Evolutionary conservation across 2,888 invertebrate genomes (phyloP).

Genomic region (Ptychoptera contaminata): DNA sequence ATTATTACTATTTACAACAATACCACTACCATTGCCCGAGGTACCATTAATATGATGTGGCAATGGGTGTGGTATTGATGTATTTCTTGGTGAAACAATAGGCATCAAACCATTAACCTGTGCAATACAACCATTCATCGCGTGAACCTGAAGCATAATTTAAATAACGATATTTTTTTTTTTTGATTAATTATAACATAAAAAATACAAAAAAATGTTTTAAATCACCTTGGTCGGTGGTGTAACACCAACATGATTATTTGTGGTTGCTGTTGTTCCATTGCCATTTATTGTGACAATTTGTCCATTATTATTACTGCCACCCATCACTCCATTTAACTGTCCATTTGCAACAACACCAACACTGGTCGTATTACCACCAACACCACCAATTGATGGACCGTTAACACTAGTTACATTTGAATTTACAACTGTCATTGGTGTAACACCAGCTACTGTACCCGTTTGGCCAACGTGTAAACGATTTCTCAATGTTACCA

Average conservation of each 20-base stretch:
- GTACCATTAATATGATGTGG: constrained; percentile 25
- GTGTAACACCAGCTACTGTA: constrained; percentile 17
- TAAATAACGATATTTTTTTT: too few species aligned
- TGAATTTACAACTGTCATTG: constrained; percentile 6
- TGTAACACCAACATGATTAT: too few species aligned
- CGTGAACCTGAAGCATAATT: neutral
- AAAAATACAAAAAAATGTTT: too few species aligned
- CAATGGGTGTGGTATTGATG: constrained; percentile 32
- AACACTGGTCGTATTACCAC: constrained; percentile 13
- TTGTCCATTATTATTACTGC: too few species aligned
- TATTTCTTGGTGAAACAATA: constrained; percentile 20
- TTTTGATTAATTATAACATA: too few species aligned
- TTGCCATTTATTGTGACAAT: too few species aligned
- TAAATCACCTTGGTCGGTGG: too few species aligned
- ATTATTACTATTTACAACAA: neutral
- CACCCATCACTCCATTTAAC: too few species aligned
- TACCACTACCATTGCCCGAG: constrained; percentile 2
- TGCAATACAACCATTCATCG: neutral
- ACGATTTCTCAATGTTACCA: constrained; percentile 80
- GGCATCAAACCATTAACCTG: constrained; percentile 3
- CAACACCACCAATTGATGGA: constrained; percentile 17
- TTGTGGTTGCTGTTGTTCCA: too few species aligned
- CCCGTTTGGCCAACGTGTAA: constrained; percentile 57
- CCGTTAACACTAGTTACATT: constrained; percentile 2
- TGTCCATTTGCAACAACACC: too few species aligned